These are phyloP conservation scores for Aphelinus certus DNA, from an alignment of 1,140 invertebrate genomes.

Conservation along the genomic window DNA sequence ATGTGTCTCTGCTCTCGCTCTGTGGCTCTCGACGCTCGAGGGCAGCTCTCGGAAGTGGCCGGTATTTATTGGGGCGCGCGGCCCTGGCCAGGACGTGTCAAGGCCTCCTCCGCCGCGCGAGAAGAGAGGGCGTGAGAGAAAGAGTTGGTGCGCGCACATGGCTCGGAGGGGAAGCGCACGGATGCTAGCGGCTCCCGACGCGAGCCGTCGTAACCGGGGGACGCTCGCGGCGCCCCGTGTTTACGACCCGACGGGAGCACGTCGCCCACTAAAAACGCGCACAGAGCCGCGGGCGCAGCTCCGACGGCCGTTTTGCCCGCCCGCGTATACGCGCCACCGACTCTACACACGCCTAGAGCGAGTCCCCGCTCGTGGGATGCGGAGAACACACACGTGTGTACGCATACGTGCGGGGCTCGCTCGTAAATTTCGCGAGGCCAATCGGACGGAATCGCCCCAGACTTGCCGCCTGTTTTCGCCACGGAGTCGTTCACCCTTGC, in stretches of 20 bases:
- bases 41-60: background rate
- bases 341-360: too few relatives aligned
- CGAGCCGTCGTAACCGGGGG: background rate
- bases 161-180: too few relatives aligned
- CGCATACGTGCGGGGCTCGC: background rate
- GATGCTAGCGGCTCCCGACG: too few relatives aligned
- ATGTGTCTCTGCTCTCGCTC: too few relatives aligned
- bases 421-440: conserved; percentile 24
- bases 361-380: too few relatives aligned
- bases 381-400: background rate
- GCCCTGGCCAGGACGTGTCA: conserved; percentile 16
- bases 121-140: conserved; percentile 31
- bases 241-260: conserved; percentile 28
- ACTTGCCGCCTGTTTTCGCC: background rate
- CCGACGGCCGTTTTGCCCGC: too few relatives aligned
- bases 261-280: conserved; percentile 1
- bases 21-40: background rate
- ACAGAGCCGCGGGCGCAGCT: background rate
- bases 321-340: background rate
- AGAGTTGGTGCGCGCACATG: background rate
- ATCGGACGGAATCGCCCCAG: background rate
- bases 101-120: conserved; percentile 2
- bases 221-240: conserved; percentile 20
- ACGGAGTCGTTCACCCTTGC: conserved; percentile 10
- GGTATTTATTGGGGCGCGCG: conserved; percentile 33